Percentiles rank a stretch among this genome's conserved stretches.
Evolutionary conservation across 2,113 vertebrate genomes (phyloP).

Genomic region (Sebastes fasciatus): DNA sequence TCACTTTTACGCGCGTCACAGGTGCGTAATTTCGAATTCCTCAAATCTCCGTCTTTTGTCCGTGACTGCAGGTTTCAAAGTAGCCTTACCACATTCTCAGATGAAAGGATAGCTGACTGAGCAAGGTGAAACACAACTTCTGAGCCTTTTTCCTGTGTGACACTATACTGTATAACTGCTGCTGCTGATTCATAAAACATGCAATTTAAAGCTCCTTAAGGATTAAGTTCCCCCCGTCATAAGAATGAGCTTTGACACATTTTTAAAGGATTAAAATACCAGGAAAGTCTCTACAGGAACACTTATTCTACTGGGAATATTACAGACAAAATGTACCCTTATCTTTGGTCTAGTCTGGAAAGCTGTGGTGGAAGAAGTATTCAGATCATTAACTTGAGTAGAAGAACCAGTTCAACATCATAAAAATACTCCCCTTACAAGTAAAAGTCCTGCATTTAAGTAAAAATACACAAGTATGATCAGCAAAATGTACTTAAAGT

Average conservation of each 20-base stretch:
- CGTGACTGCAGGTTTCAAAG: conserved; percentile 7
- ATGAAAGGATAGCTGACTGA: not conserved
- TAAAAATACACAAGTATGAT: not conserved
- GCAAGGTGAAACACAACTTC: not conserved
- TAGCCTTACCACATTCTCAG: conserved; percentile 30
- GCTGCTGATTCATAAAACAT: not conserved
- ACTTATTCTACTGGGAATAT: not conserved
- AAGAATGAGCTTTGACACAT: not conserved
- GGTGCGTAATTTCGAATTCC: conserved; percentile 36
- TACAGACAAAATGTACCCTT: not conserved
- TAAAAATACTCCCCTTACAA: not conserved
- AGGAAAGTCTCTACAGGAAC: not conserved
- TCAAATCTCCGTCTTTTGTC: not conserved
- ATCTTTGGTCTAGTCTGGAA: not conserved
- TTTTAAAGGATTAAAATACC: not conserved
- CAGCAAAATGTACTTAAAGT: not conserved
- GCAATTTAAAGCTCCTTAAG: conserved; percentile 10
- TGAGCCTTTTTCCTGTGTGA: not conserved
- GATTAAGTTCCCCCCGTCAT: not conserved
- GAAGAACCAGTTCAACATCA: not conserved
- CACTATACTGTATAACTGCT: not conserved
- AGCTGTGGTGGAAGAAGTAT: not conserved
- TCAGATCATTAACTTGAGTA: not conserved
- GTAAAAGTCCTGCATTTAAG: not conserved
- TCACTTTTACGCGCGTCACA: conserved; percentile 1